These are phyloP conservation scores for Leptopilina syphax DNA, from an alignment of 2,888 invertebrate genomes.

Conservation along the genomic window DNA sequence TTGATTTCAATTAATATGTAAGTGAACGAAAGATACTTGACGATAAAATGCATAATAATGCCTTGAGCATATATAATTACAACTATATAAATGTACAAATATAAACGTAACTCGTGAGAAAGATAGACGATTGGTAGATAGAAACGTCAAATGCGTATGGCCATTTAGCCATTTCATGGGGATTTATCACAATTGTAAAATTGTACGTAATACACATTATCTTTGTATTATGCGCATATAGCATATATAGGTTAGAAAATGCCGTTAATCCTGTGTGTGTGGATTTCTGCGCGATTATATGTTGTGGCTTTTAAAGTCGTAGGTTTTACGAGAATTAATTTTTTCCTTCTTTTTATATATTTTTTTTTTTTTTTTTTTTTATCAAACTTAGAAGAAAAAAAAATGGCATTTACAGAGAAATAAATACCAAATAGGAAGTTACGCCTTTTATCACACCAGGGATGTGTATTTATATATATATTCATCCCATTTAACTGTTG, in stretches of 20 bases:
- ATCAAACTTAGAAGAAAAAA: background rate
- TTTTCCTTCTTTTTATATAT: no score
- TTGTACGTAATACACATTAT: constrained; percentile 28
- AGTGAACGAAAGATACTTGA: constrained; percentile 37
- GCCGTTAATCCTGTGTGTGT: constrained; percentile 64
- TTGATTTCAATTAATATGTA: constrained; percentile 23
- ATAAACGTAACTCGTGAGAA: constrained; percentile 65
- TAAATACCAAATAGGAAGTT: constrained; percentile 36
- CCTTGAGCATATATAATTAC: constrained; percentile 50
- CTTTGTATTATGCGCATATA: constrained; percentile 40
- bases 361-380: constrained; percentile 5
- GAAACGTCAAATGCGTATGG: constrained; percentile 63
- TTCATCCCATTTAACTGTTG: constrained; percentile 36
- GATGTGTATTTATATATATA: background rate
- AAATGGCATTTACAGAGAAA: background rate
- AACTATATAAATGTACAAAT: constrained; percentile 19
- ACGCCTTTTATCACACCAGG: constrained; percentile 13
- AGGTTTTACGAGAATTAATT: constrained; percentile 20
- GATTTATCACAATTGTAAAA: constrained; percentile 61
- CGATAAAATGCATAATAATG: constrained; percentile 48
- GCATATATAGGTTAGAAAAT: constrained; percentile 52
- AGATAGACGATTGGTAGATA: constrained; percentile 69
- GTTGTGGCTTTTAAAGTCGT: constrained; percentile 48
- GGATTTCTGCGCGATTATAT: constrained; percentile 64
- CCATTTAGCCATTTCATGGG: constrained; percentile 60